phyloP scores from a whole-genome alignment of 2,888 invertebrate genomes.

The Drosophila yooni region DNA sequence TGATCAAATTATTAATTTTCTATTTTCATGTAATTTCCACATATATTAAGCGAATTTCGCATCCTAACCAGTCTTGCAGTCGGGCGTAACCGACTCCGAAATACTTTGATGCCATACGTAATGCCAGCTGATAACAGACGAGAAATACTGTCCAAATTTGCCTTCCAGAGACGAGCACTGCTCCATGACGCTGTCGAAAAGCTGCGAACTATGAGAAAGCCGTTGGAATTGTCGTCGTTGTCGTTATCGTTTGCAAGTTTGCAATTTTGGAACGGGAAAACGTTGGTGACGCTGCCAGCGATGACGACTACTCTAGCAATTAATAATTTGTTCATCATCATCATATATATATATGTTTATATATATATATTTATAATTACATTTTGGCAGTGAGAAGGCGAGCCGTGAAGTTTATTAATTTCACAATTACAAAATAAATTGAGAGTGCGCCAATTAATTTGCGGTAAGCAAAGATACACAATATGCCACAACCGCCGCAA shows the following conservation, averaged over 20 bases:
- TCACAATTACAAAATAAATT: slow-evolving; percentile 74
- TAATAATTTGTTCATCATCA: slow-evolving; percentile 57
- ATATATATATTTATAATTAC: background rate
- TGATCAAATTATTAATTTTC: no score
- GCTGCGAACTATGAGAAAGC: slow-evolving; percentile 55
- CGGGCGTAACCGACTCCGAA: no score
- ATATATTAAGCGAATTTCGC: no score
- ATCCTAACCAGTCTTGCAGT: no score
- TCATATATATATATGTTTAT: background rate
- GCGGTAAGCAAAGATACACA: slow-evolving; percentile 67
- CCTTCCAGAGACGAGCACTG: slow-evolving; percentile 4
- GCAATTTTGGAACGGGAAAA: slow-evolving; percentile 37
- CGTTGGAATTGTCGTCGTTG: slow-evolving; percentile 44
- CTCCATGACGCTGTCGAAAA: slow-evolving; percentile 48
- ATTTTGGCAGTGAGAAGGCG: slow-evolving; percentile 38
- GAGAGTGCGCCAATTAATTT: slow-evolving; percentile 73
- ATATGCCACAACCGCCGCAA: slow-evolving; percentile 1
- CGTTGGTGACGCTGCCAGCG: slow-evolving; percentile 31
- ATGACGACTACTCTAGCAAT: slow-evolving; percentile 67
- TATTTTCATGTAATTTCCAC: no score
- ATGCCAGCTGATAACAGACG: no score
- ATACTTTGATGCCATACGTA: no score
- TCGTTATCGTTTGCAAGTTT: slow-evolving; percentile 44
- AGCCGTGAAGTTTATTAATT: slow-evolving; percentile 73
- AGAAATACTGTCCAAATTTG: no score